These are phyloP conservation scores for Ambastaia sidthimunki DNA, from an alignment of 2,797 vertebrate species.

Conservation along the genomic window DNA sequence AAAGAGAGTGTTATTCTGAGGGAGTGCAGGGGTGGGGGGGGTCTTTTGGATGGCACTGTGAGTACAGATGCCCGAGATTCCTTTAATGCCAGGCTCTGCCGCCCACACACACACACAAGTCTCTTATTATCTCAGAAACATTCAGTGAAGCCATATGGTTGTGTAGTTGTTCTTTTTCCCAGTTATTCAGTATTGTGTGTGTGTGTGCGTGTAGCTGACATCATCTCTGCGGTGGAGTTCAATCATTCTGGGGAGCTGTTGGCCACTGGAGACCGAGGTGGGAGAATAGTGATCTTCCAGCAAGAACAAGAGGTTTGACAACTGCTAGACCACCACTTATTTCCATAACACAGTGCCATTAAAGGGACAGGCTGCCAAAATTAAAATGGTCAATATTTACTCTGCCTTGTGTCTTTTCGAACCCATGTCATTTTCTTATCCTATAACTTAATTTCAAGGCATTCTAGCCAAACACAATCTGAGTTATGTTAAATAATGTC, in stretches of 20 bases:
- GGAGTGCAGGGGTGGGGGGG: not conserved
- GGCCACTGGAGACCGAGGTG: conserved; percentile 96
- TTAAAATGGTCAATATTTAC: too few relatives aligned
- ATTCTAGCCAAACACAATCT: too few relatives aligned
- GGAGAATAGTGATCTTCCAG: conserved; percentile 97
- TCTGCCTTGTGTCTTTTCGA: too few relatives aligned
- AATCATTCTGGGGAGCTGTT: conserved; percentile 97
- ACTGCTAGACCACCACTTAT: not conserved
- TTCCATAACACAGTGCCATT: too few relatives aligned
- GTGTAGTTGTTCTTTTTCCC: conserved; percentile 22
- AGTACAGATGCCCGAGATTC: conserved; percentile 44
- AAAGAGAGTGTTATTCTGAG: conserved; percentile 30
- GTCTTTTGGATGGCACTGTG: conserved; percentile 24
- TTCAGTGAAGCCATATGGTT: conserved; percentile 39
- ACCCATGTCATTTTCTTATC: too few relatives aligned
- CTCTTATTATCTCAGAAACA: conserved; percentile 30
- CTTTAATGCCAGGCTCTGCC: conserved; percentile 44
- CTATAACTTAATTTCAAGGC: too few relatives aligned
- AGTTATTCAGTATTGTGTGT: conserved; percentile 31
- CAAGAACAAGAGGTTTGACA: conserved; percentile 91
- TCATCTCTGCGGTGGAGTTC: conserved; percentile 99
- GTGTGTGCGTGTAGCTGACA: conserved; percentile 82
- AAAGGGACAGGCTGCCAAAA: too few relatives aligned
- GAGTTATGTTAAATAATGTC: too few relatives aligned
- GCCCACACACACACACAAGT: conserved; percentile 38